Percentiles rank a stretch among this genome's conserved stretches.
These are phyloP conservation scores for Xiphorhynchus elegans DNA, from an alignment of 2,113 vertebrate species.

Conservation along the genomic window DNA sequence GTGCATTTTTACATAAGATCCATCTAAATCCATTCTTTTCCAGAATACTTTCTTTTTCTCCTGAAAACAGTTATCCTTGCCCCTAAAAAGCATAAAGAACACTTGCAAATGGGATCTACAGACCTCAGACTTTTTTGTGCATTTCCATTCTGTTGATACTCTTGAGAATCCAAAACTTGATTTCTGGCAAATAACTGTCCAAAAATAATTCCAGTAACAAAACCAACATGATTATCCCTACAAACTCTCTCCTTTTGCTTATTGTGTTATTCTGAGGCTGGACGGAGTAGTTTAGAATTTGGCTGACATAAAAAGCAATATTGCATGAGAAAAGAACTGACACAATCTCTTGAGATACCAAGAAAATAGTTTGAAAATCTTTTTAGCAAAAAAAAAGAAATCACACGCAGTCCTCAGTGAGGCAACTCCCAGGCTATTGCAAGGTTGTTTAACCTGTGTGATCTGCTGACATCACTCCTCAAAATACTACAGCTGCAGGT, in stretches of 20 bases:
- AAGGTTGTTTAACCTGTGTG: not conserved
- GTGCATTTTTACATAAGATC: not conserved
- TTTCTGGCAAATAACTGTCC: not conserved
- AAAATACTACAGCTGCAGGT: not conserved
- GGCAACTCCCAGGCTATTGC: not conserved
- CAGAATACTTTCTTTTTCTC: not conserved
- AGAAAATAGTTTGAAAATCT: not conserved
- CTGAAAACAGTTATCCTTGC: not conserved
- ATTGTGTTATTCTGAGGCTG: not conserved
- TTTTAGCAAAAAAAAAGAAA: not conserved
- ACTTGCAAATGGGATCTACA: not conserved
- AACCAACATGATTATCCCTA: not conserved
- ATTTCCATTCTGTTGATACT: not conserved
- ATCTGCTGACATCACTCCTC: not conserved
- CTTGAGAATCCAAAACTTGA: not conserved
- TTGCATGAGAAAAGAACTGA: not conserved
- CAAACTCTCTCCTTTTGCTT: not conserved
- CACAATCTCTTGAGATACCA: not conserved
- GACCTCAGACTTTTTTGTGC: accelerated
- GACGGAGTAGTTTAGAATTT: not conserved
- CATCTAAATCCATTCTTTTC: not conserved
- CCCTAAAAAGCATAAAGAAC: not conserved
- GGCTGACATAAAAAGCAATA: not conserved
- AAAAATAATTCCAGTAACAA: not conserved
- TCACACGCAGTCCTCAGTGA: not conserved